phyloP scores from a whole-genome alignment of 2,113 vertebrate species.

The Triplophysa tibetana region DNA sequence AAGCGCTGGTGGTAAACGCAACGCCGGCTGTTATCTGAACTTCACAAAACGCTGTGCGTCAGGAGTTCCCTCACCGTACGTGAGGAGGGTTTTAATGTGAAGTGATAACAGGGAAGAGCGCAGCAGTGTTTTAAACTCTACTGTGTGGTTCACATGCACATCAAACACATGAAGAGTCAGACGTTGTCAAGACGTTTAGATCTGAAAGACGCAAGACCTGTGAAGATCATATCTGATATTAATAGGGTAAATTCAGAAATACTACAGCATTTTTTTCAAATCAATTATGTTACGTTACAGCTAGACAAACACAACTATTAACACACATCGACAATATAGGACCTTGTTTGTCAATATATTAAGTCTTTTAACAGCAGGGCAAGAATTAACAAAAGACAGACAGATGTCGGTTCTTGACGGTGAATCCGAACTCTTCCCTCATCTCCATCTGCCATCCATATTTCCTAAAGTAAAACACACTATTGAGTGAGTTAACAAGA shows the following conservation, averaged over 20 bases:
- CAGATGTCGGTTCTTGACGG: constrained; percentile 34
- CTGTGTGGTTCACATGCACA: too few relatives aligned
- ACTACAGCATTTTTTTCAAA: too few relatives aligned
- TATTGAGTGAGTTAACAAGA: constrained; percentile 59
- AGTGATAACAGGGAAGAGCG: constrained; percentile 7
- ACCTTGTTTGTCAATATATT: constrained; percentile 4
- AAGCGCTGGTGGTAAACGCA: constrained; percentile 14
- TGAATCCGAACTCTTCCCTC: constrained; percentile 37
- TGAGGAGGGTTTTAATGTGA: not conserved
- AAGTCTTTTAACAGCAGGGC: constrained; percentile 34
- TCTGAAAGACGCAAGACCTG: not conserved
- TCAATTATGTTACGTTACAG: too few relatives aligned
- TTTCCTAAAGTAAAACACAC: constrained; percentile 56
- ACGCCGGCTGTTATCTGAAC: constrained; percentile 18
- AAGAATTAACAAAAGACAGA: constrained; percentile 36
- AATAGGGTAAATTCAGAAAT: not conserved
- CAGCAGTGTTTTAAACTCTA: not conserved
- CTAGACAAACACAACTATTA: not conserved
- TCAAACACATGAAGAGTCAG: not conserved
- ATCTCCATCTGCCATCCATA: constrained; percentile 54
- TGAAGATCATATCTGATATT: not conserved
- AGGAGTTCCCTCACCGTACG: not conserved
- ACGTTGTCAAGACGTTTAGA: not conserved
- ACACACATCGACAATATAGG: not conserved
- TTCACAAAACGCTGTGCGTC: not conserved